Evolutionary conservation across 1,140 invertebrate genomes (phyloP).

Genomic region (Hypsibius dujardini): DNA sequence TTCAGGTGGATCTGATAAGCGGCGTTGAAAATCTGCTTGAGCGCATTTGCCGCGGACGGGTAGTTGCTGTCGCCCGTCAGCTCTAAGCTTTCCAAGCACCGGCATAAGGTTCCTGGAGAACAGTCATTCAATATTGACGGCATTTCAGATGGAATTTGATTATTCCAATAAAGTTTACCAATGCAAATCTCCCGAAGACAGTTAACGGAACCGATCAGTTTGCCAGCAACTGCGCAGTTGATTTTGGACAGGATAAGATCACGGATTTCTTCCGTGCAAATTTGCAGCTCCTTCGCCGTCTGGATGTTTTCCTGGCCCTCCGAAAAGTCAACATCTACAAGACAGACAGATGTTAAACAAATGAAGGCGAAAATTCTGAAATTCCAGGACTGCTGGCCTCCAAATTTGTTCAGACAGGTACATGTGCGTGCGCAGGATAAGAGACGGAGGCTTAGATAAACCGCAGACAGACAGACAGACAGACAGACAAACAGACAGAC

Average conservation of each 20-base stretch:
- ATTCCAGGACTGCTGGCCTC: no score
- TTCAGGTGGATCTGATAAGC: slow-evolving; percentile 68
- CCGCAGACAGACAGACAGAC: no score
- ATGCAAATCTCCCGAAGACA: slow-evolving; percentile 62
- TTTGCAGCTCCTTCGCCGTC: slow-evolving; percentile 33
- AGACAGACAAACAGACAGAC: no score
- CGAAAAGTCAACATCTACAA: slow-evolving; percentile 31
- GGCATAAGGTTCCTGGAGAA: slow-evolving; percentile 47
- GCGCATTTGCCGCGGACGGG: slow-evolving; percentile 48
- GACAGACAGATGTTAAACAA: no score
- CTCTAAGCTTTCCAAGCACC: slow-evolving; percentile 48
- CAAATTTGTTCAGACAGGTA: no score
- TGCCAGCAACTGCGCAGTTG: slow-evolving; percentile 56
- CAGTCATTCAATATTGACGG: slow-evolving; percentile 36
- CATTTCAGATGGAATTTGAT: slow-evolving; percentile 24
- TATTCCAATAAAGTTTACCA: slow-evolving; percentile 27
- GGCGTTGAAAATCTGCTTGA: slow-evolving; percentile 59
- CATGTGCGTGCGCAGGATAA: no score
- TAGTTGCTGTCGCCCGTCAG: slow-evolving; percentile 37
- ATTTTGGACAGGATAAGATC: slow-evolving; percentile 51
- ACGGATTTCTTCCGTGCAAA: slow-evolving; percentile 53
- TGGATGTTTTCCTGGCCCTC: slow-evolving; percentile 28
- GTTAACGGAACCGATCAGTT: slow-evolving; percentile 61
- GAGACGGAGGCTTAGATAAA: not conserved
- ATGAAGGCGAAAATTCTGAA: no score